Base-by-base conservation (phyloP, 2,113 vertebrate genomes). In the Lutjanus erythropterus region DNA sequence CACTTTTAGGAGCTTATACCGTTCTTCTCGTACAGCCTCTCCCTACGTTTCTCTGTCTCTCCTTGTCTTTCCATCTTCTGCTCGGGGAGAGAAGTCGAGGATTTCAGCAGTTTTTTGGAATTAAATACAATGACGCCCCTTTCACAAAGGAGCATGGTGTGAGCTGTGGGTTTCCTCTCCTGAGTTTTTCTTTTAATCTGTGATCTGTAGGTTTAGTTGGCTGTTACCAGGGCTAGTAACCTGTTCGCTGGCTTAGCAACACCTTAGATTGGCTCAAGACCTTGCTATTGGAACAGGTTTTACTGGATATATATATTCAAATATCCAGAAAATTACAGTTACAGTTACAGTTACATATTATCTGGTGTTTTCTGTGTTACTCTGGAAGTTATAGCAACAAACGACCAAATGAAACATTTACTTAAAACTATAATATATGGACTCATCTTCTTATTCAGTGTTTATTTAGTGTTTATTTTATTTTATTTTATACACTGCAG, bases 1-100 rank as follows among this genome's bases (percentile, higher is more conserved):
- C 74, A 64, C 75, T 88, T 83, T 86, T 37, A 91, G 88, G 78
- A 66, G 74, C 80, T 85, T 85, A 64, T 37, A 56, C 62, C 35
- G 23, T 87, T 84, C 81, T 82, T 55, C 78, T 76, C 25, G 18
- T 31, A 52, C 25, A 62, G 39, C 74, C 16, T 66, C 55, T 46
- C 25, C 52, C 50, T 27, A 47, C 42, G 6, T 60, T 64, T 15
- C 12, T n/a, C 61, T 50, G 15, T 37, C 61, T 29, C 31, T n/a
- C 47, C 56, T 71, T 50, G 42, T 78, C 67, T 71, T 59, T 77
- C 41, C 55, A 47, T 74, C 66, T 39, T 67, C 70, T 25, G 53
- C 71, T 60, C 31, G 11, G 42, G 25, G 19, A 81, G 65, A 56
- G 47, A 27, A 56, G 47, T 3, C 37, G 2, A 47, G 21, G 44